Evolutionary conservation across 2,797 vertebrate genomes (phyloP), one percentile per base, ranked within the genome.

Genomic region (Arnoldichthys spilopterus): DNA sequence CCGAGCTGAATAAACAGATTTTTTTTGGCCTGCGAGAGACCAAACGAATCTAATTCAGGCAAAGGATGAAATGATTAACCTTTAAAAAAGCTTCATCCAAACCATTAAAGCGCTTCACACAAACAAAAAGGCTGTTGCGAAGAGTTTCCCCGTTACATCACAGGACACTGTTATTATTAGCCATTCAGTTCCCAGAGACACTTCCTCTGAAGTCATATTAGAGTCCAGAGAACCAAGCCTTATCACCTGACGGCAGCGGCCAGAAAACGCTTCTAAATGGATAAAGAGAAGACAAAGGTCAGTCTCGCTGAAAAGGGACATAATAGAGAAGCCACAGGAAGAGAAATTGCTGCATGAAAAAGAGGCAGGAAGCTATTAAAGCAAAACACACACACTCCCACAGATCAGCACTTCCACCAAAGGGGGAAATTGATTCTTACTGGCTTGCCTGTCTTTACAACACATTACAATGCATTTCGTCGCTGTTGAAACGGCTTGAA

Each of bases 121-220:
- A 34, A 62, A 30, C 28, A 18, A 37, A 34, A 63, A 34, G 32
- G 20, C 3, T 45, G 43, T 26, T 22, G 7, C 47, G 12, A 16
- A 67, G 58, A 12, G 74, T 70, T 53, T 69, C 68, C 28, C 66
- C 13, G 34, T 81, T 76, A 56, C 59, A 49, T 78, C 76, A 78
- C 67, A 78, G 7, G 58, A 61, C 32, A 51, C 43, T 68, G 70
- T 64, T 77, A 74, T 78, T 71, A 81, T 76, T 81, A 73, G 68
- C 54, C 6, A 49, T 32, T 13, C 67, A 59, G n/a, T 26, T 45
- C 66, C 37, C n/a, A 15, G 24, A 58, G 56, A 53, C 43, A 30
- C 79, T 54, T 78, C 74, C 76, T 75, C 32, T 40, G 15, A 56
- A 62, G 32, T 76, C 73, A 66, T 66, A 63, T 64, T 74, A 22